phyloP scores from a whole-genome alignment of 1,140 invertebrate genomes.

The Brachionus calyciflorus region DNA sequence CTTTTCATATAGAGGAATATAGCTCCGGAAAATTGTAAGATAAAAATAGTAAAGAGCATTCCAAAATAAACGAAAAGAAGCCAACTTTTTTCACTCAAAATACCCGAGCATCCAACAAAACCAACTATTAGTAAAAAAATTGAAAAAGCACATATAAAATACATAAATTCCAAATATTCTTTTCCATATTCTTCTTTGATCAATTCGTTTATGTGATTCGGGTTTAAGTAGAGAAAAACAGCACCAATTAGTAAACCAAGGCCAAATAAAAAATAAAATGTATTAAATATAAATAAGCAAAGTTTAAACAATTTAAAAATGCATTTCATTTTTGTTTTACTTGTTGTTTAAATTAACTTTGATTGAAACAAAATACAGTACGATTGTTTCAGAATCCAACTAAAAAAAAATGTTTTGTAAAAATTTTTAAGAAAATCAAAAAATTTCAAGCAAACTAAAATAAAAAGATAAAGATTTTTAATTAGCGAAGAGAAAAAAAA shows the following conservation, averaged over 20 bases:
- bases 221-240: slow-evolving; percentile 20
- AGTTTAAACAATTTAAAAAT: slow-evolving; percentile 42
- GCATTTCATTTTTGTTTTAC: slow-evolving; percentile 31
- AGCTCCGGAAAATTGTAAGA: neutral
- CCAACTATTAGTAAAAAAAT: slow-evolving; percentile 32
- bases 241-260: neutral
- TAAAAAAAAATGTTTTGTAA: too few species aligned
- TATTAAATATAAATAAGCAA: slow-evolving; percentile 37
- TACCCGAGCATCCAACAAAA: slow-evolving; percentile 29
- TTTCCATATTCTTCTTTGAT: slow-evolving; percentile 39
- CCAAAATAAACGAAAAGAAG: slow-evolving; percentile 37
- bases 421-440: too few species aligned
- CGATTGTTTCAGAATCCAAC: too few species aligned
- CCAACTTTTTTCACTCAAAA: slow-evolving; percentile 44
- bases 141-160: slow-evolving; percentile 32
- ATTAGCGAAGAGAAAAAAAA: too few species aligned
- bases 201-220: slow-evolving; percentile 41
- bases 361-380: neutral
- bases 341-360: neutral
- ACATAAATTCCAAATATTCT: slow-evolving; percentile 36
- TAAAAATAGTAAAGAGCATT: slow-evolving; percentile 35
- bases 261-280: slow-evolving; percentile 44
- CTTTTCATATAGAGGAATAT: slow-evolving; percentile 32
- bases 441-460: too few species aligned
- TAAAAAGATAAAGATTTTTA: too few species aligned